Conservation (phyloP, 1,140 invertebrate species). For the Drosophila subpulchrella region DNA sequence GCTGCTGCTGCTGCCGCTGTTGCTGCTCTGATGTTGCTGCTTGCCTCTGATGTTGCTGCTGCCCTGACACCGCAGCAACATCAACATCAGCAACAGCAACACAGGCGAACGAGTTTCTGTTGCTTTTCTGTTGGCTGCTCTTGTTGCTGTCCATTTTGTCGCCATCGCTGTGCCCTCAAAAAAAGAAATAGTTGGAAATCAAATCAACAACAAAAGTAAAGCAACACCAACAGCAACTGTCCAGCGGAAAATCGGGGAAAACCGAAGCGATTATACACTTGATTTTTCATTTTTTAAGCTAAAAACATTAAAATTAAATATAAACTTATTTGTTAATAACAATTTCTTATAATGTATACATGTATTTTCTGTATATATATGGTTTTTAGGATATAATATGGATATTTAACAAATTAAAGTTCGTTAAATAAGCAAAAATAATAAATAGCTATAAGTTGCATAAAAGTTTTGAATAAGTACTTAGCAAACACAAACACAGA, state of each 20-base stretch:
- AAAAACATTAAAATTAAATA: too few relatives aligned
- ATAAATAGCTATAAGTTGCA: too few relatives aligned
- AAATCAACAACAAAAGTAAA: conserved; percentile 67
- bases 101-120: conserved; percentile 50
- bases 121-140: conserved; percentile 39
- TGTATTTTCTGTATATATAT: too few relatives aligned
- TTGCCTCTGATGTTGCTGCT: conserved; percentile 40
- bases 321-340: too few relatives aligned
- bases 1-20: conserved; percentile 21
- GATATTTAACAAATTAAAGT: too few relatives aligned
- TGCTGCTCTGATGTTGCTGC: conserved; percentile 28
- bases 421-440: too few relatives aligned
- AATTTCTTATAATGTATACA: too few relatives aligned
- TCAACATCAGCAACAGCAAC: conserved; percentile 46
- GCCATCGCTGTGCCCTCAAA: conserved; percentile 63
- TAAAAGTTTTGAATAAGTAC: too few relatives aligned
- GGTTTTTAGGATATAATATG: too few relatives aligned
- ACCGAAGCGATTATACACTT: conserved; percentile 1
- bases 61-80: conserved; percentile 64
- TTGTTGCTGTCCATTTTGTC: conserved; percentile 74
- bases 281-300: background rate
- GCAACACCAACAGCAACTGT: conserved; percentile 20
- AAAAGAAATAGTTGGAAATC: conserved; percentile 75
- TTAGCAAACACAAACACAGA: too few relatives aligned
- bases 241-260: background rate